These are phyloP conservation scores for Netelia melanura DNA, from an alignment of 2,888 invertebrate genomes.

Conservation along the genomic window DNA sequence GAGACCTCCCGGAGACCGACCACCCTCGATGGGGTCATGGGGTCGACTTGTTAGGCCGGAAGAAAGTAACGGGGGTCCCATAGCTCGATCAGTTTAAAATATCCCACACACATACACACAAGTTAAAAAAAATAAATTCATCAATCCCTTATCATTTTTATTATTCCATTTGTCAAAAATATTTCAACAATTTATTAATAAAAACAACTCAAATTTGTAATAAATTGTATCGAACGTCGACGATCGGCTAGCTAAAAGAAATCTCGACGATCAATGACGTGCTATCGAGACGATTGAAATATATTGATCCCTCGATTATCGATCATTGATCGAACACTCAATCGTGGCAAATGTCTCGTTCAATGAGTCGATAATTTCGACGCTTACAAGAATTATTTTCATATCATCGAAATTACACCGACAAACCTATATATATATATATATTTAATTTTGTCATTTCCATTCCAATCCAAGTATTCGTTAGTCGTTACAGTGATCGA, in stretches of 20 bases:
- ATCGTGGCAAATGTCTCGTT: constrained; percentile 26
- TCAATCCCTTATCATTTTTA: background rate
- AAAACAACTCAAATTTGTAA: no score
- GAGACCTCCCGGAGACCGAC: constrained; percentile 83
- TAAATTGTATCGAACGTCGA: no score
- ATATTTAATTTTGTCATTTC: constrained; percentile 33
- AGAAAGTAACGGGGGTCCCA: constrained; percentile 67
- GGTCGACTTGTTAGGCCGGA: constrained; percentile 83
- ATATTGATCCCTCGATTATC: constrained; percentile 21
- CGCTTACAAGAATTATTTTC: background rate
- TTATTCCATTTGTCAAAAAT: no score
- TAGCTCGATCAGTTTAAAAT: constrained; percentile 52
- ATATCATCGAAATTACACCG: constrained; percentile 6
- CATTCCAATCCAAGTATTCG: constrained; percentile 2
- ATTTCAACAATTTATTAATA: no score
- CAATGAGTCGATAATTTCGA: constrained; percentile 34
- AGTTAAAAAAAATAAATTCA: constrained; percentile 6
- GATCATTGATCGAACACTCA: background rate
- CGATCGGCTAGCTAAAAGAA: background rate
- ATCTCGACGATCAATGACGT: constrained; percentile 33
- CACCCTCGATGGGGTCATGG: constrained; percentile 83
- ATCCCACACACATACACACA: background rate
- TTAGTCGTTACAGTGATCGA: constrained; percentile 32
- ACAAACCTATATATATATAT: no score
- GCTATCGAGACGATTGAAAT: constrained; percentile 13